Base-by-base conservation (phyloP, 2,113 vertebrate species). In the Lipophrys pholis region DNA sequence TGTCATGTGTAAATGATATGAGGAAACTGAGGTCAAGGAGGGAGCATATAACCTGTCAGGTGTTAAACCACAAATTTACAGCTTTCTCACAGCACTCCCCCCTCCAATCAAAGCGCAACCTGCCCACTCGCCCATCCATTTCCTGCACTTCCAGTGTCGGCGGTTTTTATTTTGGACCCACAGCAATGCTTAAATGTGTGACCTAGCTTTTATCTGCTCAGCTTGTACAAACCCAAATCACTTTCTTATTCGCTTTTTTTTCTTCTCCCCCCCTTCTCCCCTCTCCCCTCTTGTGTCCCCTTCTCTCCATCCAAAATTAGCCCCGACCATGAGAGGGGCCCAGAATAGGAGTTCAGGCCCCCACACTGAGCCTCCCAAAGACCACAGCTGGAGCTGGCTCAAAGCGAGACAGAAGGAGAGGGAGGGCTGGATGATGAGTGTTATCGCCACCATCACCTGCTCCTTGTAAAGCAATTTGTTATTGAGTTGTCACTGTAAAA, bases 381-480 rank as follows among this genome's bases (percentile, higher is more conserved):
- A 82, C 76, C 87, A 87, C 90, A 90, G 87, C 90, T 90, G 87
- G 90, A 88, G 84, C 79, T 64, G 66, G 73, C 76, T 82, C 69
- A 81, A 69, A 82, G 78, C 17, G 16, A 63, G 85, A 65, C 69
- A 63, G 59, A 38, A 48, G 8, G 40, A 57, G 66, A 80, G 75
- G 67, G 77, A 76, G 69, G 81, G 65, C 73, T 48, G 41, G 80
- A 54, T 65, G 78, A 67, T 71, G 65, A 72, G 72, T 49, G 84
- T 72, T 89, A 75, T 78, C 75, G 49, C 81, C 63, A 17, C 77
- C 74, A 66, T 90, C 87, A 91, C 90, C 86, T 91, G 83, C 81
- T 90, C 72, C 56, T 73, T 75, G 75, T 83, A 89, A 91, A 90
- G 87, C 89, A 86, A 84, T 92, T 87, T 94, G 91, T 92, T 91